A percentile compares a stretch with the other conserved stretches of the same genome.
Conservation (phyloP, 1,140 invertebrate genomes). For the Bombus confusus region DNA sequence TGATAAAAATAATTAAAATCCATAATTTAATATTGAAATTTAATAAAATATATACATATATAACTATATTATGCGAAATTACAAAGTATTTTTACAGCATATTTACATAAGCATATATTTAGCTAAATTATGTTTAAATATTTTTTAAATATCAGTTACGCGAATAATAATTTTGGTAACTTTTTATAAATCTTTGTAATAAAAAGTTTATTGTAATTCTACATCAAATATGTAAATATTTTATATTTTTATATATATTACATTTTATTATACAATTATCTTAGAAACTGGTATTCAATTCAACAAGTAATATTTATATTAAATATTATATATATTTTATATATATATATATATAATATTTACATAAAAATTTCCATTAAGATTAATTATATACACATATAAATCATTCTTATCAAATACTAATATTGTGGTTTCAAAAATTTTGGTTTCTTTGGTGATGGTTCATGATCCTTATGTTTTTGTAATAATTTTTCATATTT, state of each 20-base stretch:
- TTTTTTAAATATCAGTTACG: not conserved
- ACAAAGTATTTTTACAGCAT: not conserved
- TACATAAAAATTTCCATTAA: not conserved
- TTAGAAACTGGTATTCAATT: not conserved
- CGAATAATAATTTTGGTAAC: not conserved
- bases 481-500: conserved; percentile 63
- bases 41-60: not conserved
- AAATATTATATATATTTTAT: too few species aligned
- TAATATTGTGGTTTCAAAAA: conserved; percentile 76
- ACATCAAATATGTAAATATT: not conserved
- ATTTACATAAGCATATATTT: not conserved
- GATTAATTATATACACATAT: conserved; percentile 15
- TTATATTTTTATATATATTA: not conserved
- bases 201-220: not conserved
- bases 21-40: not conserved
- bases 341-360: too few species aligned
- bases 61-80: not conserved
- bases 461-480: conserved; percentile 53
- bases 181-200: not conserved
- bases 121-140: not conserved
- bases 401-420: conserved; percentile 17
- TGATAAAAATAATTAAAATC: conserved; percentile 2
- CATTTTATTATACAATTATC: not conserved
- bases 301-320: not conserved
- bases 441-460: conserved; percentile 72